These are phyloP conservation scores for Chironomus tepperi DNA, from an alignment of 1,140 invertebrate genomes.

Conservation along the genomic window DNA sequence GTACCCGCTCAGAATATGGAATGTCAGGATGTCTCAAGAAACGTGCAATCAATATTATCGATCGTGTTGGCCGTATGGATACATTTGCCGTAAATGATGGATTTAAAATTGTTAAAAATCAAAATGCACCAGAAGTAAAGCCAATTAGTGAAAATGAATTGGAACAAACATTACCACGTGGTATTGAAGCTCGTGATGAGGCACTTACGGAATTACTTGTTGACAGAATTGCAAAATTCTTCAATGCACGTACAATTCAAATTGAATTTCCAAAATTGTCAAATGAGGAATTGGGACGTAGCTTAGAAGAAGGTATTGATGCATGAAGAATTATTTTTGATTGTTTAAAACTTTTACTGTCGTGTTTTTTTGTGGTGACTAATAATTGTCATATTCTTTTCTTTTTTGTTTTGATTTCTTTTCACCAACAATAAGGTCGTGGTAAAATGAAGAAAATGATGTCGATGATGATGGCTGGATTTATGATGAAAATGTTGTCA, in stretches of 20 bases:
- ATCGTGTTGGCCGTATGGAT: slow-evolving; percentile 58
- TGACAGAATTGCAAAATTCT: slow-evolving; percentile 57
- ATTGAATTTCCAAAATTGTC: slow-evolving; percentile 61
- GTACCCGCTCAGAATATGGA: slow-evolving; percentile 46
- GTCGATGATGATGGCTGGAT: slow-evolving; percentile 72
- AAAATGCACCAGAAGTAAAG: slow-evolving; percentile 37
- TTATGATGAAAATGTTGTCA: slow-evolving; percentile 64
- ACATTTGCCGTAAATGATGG: slow-evolving; percentile 55
- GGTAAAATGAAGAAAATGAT: slow-evolving; percentile 77
- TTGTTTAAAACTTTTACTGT: background rate
- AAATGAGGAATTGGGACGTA: slow-evolving; percentile 54
- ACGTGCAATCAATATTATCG: slow-evolving; percentile 66
- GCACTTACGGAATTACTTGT: slow-evolving; percentile 57
- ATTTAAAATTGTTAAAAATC: slow-evolving; percentile 52
- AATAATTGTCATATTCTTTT: background rate
- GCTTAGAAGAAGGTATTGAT: slow-evolving; percentile 59
- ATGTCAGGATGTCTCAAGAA: slow-evolving; percentile 67
- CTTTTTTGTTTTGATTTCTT: background rate
- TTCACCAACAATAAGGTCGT: slow-evolving; percentile 45
- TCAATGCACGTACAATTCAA: slow-evolving; percentile 65
- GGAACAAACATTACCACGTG: slow-evolving; percentile 53
- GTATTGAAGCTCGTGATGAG: slow-evolving; percentile 51
- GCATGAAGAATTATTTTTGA: slow-evolving; percentile 12
- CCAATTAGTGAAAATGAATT: slow-evolving; percentile 50
- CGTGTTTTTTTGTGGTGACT: background rate